Percentiles rank a stretch among this genome's conserved stretches.
Conservation (phyloP, 2,113 vertebrate species). For the Verasper variegatus region DNA sequence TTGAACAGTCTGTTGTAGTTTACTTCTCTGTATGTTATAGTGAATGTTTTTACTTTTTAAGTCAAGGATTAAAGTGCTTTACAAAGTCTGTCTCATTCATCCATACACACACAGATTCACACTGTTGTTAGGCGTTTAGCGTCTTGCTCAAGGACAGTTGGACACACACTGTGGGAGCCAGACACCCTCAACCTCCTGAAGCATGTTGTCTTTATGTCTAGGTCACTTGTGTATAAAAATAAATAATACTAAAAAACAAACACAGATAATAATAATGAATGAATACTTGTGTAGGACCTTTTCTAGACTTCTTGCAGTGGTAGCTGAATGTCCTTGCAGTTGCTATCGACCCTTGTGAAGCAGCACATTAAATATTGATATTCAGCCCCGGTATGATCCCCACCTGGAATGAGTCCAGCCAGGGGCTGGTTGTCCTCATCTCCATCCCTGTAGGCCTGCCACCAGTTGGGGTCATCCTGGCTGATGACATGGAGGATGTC, state of each 20-base stretch:
- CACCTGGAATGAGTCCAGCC: constrained; percentile 96
- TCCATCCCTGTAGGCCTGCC: constrained; percentile 97
- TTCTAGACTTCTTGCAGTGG: not conserved
- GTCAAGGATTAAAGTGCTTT: too few relatives aligned
- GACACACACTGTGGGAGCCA: too few relatives aligned
- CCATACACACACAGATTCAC: too few relatives aligned
- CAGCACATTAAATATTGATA: constrained; percentile 21
- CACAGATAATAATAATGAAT: not conserved
- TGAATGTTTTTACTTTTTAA: too few relatives aligned
- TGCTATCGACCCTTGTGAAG: constrained; percentile 11
- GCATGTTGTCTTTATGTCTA: too few relatives aligned
- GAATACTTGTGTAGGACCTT: not conserved
- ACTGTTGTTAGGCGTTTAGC: too few relatives aligned
- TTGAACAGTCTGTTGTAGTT: too few relatives aligned
- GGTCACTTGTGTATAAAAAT: too few relatives aligned
- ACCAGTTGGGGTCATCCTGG: constrained; percentile 98
- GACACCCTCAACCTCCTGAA: too few relatives aligned
- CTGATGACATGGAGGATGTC: constrained; percentile 97
- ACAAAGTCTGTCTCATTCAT: too few relatives aligned
- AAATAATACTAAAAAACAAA: not conserved
- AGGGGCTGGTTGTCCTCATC: constrained; percentile 95
- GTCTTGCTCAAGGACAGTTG: too few relatives aligned
- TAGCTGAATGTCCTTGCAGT: not conserved
- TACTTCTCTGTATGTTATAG: too few relatives aligned
- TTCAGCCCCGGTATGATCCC: not conserved